phyloP scores from a whole-genome alignment of 2,113 vertebrate genomes.

The Oryctolagus cuniculus region mOryCun1.1 NC_091435.1:47766001-47766500 shows the following conservation, averaged over 20 bases:
- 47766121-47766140: conserved; percentile 4
- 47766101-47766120: conserved; percentile 60
- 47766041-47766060: conserved; percentile 40
- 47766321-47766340: not conserved
- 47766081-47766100: conserved; percentile 48
- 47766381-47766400: too few relatives aligned
- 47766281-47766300: conserved; percentile 15
- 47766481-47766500: too few relatives aligned
- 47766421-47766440: too few relatives aligned
- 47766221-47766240: not conserved
- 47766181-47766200: not conserved
- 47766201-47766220: not conserved
- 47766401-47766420: too few relatives aligned
- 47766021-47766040: conserved; percentile 39
- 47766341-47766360: conserved; percentile 23
- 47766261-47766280: not conserved
- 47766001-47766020: conserved; percentile 58
- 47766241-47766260: conserved; percentile 18
- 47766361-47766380: not conserved
- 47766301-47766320: not conserved
- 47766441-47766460: too few relatives aligned
- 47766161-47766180: not conserved
- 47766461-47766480: too few relatives aligned
- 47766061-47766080: conserved; percentile 45
- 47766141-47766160: not conserved